Conservation (phyloP, 2,797 vertebrate species). For the Malurus leucopterus region DNA sequence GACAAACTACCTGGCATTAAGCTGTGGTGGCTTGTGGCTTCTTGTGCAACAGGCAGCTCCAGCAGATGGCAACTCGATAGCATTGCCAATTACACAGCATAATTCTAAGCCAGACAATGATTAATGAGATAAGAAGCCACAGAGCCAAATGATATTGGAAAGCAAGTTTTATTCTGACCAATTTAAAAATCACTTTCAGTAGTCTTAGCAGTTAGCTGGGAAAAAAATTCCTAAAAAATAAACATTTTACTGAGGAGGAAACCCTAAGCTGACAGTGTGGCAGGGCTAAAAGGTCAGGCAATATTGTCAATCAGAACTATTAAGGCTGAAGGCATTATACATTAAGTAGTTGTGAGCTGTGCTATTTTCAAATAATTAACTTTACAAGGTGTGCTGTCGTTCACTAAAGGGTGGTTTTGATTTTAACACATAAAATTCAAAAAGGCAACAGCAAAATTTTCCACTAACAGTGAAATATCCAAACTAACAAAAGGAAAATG, state of each 20-base stretch:
- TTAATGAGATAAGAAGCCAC: slow-evolving; percentile 10
- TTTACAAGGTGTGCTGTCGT: background rate
- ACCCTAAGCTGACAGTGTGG: background rate
- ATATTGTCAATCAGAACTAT: background rate
- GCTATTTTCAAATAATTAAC: background rate
- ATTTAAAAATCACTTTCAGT: background rate
- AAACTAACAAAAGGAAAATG: background rate
- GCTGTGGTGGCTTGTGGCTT: background rate
- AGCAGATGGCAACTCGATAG: background rate
- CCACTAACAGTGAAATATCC: background rate
- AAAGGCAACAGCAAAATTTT: background rate
- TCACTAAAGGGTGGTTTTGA: background rate
- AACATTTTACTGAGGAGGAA: background rate
- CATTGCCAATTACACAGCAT: background rate
- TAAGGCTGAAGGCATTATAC: background rate
- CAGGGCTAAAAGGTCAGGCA: background rate
- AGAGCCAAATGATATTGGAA: slow-evolving; percentile 15
- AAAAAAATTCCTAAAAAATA: background rate
- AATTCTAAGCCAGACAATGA: background rate
- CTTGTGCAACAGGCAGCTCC: background rate
- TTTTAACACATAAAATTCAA: background rate
- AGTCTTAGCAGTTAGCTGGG: background rate
- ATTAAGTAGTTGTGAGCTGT: background rate
- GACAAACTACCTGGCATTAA: background rate
- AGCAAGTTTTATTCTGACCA: slow-evolving; percentile 28